These are phyloP conservation scores for Triplophysa rosa DNA, from an alignment of 2,113 vertebrate genomes.

Conservation along the genomic window DNA sequence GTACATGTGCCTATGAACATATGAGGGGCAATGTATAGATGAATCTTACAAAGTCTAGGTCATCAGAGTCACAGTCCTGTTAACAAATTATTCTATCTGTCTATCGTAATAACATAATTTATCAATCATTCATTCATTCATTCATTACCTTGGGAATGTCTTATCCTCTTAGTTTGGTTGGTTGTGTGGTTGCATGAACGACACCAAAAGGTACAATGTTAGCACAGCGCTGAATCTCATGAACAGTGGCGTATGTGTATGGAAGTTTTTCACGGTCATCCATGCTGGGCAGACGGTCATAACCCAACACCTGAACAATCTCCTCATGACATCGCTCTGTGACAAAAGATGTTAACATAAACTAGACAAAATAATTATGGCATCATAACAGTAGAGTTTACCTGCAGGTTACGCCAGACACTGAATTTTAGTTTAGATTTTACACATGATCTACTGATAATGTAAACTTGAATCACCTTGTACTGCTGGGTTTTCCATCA, in stretches of 20 bases:
- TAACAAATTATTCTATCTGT: too few relatives aligned
- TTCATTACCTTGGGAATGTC: constrained; percentile 45
- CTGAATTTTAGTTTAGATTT: too few relatives aligned
- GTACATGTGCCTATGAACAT: neutral
- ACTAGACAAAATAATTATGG: neutral
- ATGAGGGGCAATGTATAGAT: neutral
- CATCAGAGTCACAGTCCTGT: neutral
- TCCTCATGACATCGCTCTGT: constrained; percentile 54
- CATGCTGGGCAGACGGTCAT: constrained; percentile 44
- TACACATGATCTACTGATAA: too few relatives aligned
- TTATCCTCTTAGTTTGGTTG: constrained; percentile 46
- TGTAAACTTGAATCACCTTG: too few relatives aligned
- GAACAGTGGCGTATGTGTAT: constrained; percentile 50
- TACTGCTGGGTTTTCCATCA: constrained; percentile 69
- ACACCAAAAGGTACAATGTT: constrained; percentile 46
- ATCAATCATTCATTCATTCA: neutral
- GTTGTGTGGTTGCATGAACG: constrained; percentile 25
- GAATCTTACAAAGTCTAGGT: neutral
- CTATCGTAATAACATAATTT: too few relatives aligned
- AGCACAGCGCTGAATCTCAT: constrained; percentile 51
- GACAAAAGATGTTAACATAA: neutral
- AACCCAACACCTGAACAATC: constrained; percentile 52
- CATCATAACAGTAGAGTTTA: neutral
- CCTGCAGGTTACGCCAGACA: too few relatives aligned
- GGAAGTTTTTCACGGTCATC: constrained; percentile 48